Evolutionary conservation across 2,888 invertebrate genomes (phyloP), one percentile per base, ranked within the genome.

Genomic region (Cantharis lateralis): DNA sequence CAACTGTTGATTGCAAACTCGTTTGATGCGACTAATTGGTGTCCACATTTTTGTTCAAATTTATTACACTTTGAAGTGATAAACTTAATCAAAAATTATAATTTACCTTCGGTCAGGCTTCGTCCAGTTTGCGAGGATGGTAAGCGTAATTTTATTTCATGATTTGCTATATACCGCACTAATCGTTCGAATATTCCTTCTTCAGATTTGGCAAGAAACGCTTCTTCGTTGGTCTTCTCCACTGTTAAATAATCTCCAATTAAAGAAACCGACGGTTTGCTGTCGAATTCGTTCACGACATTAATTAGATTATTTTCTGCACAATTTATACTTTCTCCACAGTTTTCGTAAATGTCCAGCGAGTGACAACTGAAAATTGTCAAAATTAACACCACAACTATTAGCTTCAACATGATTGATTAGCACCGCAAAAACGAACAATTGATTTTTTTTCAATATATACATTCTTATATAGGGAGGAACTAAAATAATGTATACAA

Each of bases 201-300:
- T 85, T 83, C 79, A 86, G 86, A 61, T 85, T 86, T 48, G 68
- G 76, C 68, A 78, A 79, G 15, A 26, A 71, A 64, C 15, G 72
- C 80, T 75, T 83, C 84, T 72, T 88, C 87, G 62, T 84, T 82
- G 63, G 88, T 88, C 83, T 89, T 89, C 75, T 84, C 85, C 4
- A 88, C 64, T 13, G 83, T 81, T 3, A 87, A 79, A 15, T 82
- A 80, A 62, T 85, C 90, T 76, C 89, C 90, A 76, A 90, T 86
- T 48, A 90, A 78, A 18, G 87, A 83, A 32, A 91, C 80, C 7
- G 87, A 86, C 70, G 86, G 84, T 80, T 88, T 87, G 15, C 81
- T 85, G 80, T 91, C 91, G 76, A 90, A 84, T 79, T 86, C 85
- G 77, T 91, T 88, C 62, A 91, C 86, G 81, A 89, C 86, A 74